Conservation (phyloP, 2,113 vertebrate genomes). For the Myiagra hebetior region DNA sequence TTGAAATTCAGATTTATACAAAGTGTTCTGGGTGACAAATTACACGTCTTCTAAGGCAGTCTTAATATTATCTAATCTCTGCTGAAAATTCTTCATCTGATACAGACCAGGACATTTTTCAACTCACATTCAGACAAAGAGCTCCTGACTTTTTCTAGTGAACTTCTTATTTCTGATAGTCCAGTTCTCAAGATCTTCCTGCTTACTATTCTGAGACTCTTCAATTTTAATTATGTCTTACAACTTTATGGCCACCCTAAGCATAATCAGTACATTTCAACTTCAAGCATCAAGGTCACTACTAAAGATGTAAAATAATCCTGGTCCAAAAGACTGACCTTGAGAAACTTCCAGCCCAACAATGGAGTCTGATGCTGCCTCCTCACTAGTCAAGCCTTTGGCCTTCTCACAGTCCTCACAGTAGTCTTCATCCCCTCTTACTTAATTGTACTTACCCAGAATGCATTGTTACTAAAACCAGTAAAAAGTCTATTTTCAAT, state of each 20-base stretch:
- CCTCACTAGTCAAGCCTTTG: neutral
- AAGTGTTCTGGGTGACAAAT: neutral
- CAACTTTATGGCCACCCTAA: neutral
- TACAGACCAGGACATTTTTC: neutral
- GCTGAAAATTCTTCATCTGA: neutral
- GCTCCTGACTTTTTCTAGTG: neutral
- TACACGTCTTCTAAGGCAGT: neutral
- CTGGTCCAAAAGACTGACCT: neutral
- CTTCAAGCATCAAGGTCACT: neutral
- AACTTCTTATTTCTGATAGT: neutral
- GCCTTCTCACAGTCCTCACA: neutral
- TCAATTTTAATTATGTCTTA: neutral
- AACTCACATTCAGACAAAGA: neutral
- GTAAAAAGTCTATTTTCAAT: neutral
- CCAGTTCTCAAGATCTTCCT: neutral
- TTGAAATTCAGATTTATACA: conserved; percentile 6
- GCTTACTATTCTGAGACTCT: neutral
- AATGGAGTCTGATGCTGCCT: neutral
- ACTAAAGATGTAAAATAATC: neutral
- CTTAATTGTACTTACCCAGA: neutral
- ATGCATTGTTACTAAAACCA: neutral
- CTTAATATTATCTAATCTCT: neutral
- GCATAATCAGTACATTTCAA: neutral
- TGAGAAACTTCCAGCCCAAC: neutral
- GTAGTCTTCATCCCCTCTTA: neutral